phyloP scores from a whole-genome alignment of 23 tunicate species.

The Clavelina lepadiformis region DNA sequence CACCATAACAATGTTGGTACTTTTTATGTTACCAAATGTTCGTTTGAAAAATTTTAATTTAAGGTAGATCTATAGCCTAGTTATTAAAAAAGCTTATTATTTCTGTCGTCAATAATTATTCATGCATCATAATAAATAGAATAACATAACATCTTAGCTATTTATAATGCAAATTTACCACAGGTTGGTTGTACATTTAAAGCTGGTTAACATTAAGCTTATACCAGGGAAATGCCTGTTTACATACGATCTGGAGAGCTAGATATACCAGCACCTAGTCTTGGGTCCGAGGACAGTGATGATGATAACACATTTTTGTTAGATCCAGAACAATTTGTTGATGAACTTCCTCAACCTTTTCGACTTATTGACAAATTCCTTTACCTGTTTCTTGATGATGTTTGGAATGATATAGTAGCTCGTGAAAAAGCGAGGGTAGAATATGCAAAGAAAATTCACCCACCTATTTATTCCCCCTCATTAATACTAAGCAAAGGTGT shows the following conservation, averaged over 20 bases:
- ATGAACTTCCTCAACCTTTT: constrained; percentile 87
- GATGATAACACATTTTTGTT: constrained; percentile 55
- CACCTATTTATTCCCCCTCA: constrained; percentile 48
- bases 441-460: constrained; percentile 39
- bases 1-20: too few species aligned
- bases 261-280: constrained; percentile 75
- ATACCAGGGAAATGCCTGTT: constrained; percentile 39
- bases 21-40: too few species aligned
- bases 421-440: constrained; percentile 32
- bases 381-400: constrained; percentile 31
- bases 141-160: too few species aligned
- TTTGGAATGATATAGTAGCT: constrained; percentile 66
- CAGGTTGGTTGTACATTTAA: too few species aligned
- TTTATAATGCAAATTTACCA: too few species aligned
- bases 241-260: constrained; percentile 64
- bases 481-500: constrained; percentile 20
- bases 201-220: too few species aligned
- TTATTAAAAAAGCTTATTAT: too few species aligned
- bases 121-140: too few species aligned
- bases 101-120: too few species aligned
- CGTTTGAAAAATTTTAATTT: too few species aligned
- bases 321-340: constrained; percentile 76
- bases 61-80: too few species aligned
- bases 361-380: constrained; percentile 60
- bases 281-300: constrained; percentile 56